Evolutionary conservation across 2,797 vertebrate genomes (phyloP).

Genomic region (Capromys pilorides): DNA sequence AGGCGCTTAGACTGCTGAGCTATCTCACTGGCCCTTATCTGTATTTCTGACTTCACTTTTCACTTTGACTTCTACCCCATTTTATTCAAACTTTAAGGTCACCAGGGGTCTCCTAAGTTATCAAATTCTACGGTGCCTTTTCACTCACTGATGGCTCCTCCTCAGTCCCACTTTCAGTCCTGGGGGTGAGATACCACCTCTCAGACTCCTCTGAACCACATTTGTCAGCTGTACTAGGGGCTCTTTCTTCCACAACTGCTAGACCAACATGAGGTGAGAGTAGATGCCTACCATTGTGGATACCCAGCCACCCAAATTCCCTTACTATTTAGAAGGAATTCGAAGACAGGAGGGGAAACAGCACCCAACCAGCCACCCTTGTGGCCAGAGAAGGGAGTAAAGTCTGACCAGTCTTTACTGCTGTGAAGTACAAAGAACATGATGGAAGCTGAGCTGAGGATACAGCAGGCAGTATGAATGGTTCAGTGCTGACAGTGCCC

Average conservation of each 20-base stretch:
- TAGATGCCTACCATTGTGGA: neutral
- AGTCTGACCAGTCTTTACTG: neutral
- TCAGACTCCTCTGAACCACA: neutral
- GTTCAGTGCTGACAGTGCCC: neutral
- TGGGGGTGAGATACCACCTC: neutral
- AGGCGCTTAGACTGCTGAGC: too few relatives aligned
- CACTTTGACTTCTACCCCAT: neutral
- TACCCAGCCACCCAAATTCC: neutral
- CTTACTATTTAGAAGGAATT: slow-evolving; percentile 13
- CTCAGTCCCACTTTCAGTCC: neutral
- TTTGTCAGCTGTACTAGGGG: neutral
- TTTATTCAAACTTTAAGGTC: neutral
- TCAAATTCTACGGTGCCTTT: neutral
- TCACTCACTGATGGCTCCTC: neutral
- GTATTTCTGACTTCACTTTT: neutral
- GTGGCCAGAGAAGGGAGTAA: neutral
- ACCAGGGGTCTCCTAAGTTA: neutral
- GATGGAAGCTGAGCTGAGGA: neutral
- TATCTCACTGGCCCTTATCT: neutral
- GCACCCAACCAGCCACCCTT: neutral
- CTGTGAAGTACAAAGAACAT: neutral
- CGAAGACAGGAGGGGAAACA: neutral
- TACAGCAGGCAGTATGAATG: neutral
- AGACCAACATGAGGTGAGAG: neutral
- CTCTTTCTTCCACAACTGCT: neutral